Base-by-base conservation (phyloP, 2,888 invertebrate genomes). In the Trachelus tabidus region DNA sequence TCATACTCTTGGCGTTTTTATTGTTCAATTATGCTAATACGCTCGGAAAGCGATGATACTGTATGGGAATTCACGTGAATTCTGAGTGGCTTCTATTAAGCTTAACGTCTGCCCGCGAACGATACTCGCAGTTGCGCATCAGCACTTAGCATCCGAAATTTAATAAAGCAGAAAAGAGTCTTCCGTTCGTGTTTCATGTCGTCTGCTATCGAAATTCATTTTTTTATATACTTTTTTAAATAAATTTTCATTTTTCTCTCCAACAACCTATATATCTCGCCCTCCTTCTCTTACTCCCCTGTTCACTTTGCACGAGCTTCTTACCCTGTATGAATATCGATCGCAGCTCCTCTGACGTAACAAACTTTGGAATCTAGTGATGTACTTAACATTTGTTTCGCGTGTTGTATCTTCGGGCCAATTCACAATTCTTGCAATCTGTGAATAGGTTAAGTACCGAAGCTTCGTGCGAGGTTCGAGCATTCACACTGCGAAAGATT, bases 1-100 rank as follows among this genome's bases (percentile, higher is more conserved):
- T 11, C 35, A 12, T 71, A 56, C 35, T 68, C 69, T 68, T 15
- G 76, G 76, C 31, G 69, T 76, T 74, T 79, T 79, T 74, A 79
- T 76, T 69, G 76, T 76, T 9, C 68, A 79, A 79, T 79, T 79
- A 79, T 79, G 79, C n/a, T 74, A 79, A 79, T 76, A 23, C 69
- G 23, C n/a, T 30, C 11, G 74, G 1, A 34, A 34, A n/a, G n/a
- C 74, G 35, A 15, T 30, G 37, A 23, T 6, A 6, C 74, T 34
- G 12, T 34, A 34, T 34, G 35, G 11, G 35, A 35, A 35, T 74
- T 74, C 11, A 34, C n/a, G 35, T 23, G 35, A 35, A 34, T 34
- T 35, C n/a, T 23, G 74, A 74, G 37, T 12, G 35, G 30, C 34
- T 35, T 12, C 11, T 34, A 35, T 74, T 74, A 74, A 34, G 35